Evolutionary conservation across 1,140 invertebrate genomes (phyloP).

Genomic region (Papilio glaucus): DNA sequence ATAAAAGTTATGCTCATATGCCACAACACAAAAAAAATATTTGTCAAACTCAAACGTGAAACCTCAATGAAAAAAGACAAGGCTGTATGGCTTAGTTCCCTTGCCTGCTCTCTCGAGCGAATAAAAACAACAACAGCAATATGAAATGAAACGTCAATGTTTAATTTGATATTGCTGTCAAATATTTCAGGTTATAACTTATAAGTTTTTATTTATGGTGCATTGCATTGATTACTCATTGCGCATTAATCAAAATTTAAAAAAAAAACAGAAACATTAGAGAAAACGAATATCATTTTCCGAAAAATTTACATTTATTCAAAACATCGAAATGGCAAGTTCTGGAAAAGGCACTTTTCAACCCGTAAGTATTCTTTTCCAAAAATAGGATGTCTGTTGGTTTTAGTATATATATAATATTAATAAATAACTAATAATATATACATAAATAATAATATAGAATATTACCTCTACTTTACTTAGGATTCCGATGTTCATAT

Average conservation of each 20-base stretch:
- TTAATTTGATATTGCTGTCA: neutral
- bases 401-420: slow-evolving; percentile 13
- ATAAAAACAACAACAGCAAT: too few species aligned
- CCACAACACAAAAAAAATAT: neutral
- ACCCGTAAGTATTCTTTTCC: slow-evolving; percentile 56
- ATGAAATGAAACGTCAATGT: too few species aligned
- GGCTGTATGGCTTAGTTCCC: too few species aligned
- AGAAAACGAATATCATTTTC: neutral
- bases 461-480: slow-evolving; percentile 48
- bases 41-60: neutral
- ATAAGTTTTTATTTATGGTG: neutral
- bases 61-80: too few species aligned
- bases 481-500: slow-evolving; percentile 96
- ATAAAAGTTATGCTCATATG: neutral
- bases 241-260: too few species aligned
- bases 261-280: neutral
- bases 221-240: too few species aligned
- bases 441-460: too few species aligned
- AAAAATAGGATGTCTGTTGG: slow-evolving; percentile 25
- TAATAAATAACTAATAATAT: too few species aligned
- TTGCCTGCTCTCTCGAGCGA: too few species aligned
- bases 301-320: neutral
- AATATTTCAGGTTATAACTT: neutral
- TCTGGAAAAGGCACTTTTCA: slow-evolving; percentile 77
- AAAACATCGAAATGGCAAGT: slow-evolving; percentile 55